phyloP scores from a whole-genome alignment of 92 coral and sea anemone genomes.

The Paragorgia papillata region DNA sequence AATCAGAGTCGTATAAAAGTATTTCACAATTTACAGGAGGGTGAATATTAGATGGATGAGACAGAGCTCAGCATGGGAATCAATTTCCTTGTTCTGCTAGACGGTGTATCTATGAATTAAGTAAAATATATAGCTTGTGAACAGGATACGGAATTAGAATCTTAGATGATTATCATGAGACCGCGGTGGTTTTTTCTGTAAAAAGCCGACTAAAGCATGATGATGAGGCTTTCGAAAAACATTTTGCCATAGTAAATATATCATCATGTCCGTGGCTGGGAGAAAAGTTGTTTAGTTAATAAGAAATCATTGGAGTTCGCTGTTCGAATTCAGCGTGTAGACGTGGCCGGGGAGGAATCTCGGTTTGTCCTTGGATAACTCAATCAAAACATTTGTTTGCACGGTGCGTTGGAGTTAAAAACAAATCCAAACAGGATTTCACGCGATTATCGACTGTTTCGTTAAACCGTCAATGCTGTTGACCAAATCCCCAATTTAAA shows the following conservation, averaged over 20 bases:
- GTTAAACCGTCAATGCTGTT: slow-evolving; percentile 47
- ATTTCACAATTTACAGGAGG: too few relatives aligned
- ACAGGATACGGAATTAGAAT: slow-evolving; percentile 26
- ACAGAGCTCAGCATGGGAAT: too few relatives aligned
- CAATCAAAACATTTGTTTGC: slow-evolving; percentile 26
- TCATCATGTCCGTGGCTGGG: neutral
- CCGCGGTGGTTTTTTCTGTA: slow-evolving; percentile 6
- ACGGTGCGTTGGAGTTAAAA: slow-evolving; percentile 15
- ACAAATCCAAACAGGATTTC: slow-evolving; percentile 19
- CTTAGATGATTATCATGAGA: slow-evolving; percentile 22
- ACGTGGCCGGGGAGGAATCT: neutral
- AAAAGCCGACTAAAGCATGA: slow-evolving; percentile 12
- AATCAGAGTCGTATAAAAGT: neutral
- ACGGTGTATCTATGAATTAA: slow-evolving; percentile 9
- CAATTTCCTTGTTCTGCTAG: too few relatives aligned
- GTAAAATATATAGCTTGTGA: slow-evolving; percentile 1
- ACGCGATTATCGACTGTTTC: slow-evolving; percentile 27
- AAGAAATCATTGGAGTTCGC: neutral
- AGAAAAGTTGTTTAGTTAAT: neutral
- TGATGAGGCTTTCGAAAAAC: neutral
- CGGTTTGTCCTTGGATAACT: neutral
- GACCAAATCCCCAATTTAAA: slow-evolving; percentile 39
- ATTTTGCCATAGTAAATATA: neutral
- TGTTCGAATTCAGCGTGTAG: too few relatives aligned
- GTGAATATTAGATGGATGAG: too few relatives aligned